A percentile compares a stretch with the other conserved stretches of the same genome.
Evolutionary conservation across 2,888 invertebrate species (phyloP).

Genomic region (Petrolisthes cinctipes): DNA sequence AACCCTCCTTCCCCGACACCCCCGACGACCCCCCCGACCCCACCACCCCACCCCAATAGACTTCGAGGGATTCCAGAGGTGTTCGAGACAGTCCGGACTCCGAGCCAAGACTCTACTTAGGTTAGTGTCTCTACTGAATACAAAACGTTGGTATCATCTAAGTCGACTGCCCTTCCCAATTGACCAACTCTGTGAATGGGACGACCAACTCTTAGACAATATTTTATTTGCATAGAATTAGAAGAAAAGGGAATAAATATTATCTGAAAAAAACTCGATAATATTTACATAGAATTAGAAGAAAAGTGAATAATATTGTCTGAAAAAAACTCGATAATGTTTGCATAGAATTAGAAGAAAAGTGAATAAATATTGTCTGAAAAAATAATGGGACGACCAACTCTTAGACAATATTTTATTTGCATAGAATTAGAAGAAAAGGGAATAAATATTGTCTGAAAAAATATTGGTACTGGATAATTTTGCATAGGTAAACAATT

Average conservation of each 20-base stretch:
- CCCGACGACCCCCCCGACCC: background rate
- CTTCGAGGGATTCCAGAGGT: constrained; percentile 48
- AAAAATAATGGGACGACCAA: too few species aligned
- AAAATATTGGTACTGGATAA: too few species aligned
- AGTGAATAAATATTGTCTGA: too few species aligned
- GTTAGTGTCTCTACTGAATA: constrained; percentile 35
- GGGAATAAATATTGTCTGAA: too few species aligned
- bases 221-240: background rate
- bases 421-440: too few species aligned
- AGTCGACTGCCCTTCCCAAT: constrained; percentile 43
- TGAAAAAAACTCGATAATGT: too few species aligned
- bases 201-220: background rate
- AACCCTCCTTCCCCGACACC: background rate
- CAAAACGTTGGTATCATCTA: constrained; percentile 28
- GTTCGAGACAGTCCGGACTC: constrained; percentile 43
- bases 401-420: constrained; percentile 16
- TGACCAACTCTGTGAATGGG: constrained; percentile 52
- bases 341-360: too few species aligned
- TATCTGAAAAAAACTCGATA: too few species aligned
- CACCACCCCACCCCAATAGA: background rate
- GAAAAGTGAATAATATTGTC: too few species aligned
- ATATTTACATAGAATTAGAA: too few species aligned
- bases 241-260: too few species aligned
- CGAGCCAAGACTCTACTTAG: constrained; percentile 44
- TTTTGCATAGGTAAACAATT: too few species aligned